Percentiles rank a stretch among this genome's conserved stretches.
Conservation (phyloP, 2,113 vertebrate species). For the Perccottus glenii region DNA sequence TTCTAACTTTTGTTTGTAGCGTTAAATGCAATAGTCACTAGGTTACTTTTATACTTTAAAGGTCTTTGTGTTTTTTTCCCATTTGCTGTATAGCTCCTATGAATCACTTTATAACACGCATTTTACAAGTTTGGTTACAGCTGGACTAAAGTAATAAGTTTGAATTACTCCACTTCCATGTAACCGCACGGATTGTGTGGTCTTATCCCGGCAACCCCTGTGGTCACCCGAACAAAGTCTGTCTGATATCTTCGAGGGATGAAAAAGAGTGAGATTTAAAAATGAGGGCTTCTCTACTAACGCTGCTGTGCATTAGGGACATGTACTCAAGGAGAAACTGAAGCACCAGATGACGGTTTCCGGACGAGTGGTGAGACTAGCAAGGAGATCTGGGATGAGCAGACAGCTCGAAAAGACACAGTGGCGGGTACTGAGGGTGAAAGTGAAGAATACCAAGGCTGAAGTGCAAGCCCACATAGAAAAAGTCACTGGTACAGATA, state of each 20-base stretch:
- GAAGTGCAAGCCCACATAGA: constrained; percentile 8
- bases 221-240: neutral
- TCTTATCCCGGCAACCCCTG: constrained; percentile 2
- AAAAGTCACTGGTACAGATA: neutral
- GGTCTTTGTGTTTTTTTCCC: no score
- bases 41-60: no score
- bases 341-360: neutral
- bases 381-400: constrained; percentile 14
- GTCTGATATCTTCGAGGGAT: neutral
- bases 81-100: no score
- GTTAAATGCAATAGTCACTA: no score
- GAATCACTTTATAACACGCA: neutral
- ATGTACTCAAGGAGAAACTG: neutral
- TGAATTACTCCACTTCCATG: neutral
- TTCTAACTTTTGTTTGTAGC: no score
- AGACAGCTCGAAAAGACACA: constrained; percentile 27
- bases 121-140: neutral
- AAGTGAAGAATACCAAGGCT: constrained; percentile 6
- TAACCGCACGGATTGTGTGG: neutral
- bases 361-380: neutral
- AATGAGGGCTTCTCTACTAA: constrained; percentile 13
- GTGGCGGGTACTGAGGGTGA: constrained; percentile 8
- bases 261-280: constrained; percentile 1
- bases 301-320: constrained; percentile 20
- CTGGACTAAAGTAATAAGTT: neutral